Base-by-base conservation (phyloP, 2,888 invertebrate species). In the Liopterus haemorrhoidalis region DNA sequence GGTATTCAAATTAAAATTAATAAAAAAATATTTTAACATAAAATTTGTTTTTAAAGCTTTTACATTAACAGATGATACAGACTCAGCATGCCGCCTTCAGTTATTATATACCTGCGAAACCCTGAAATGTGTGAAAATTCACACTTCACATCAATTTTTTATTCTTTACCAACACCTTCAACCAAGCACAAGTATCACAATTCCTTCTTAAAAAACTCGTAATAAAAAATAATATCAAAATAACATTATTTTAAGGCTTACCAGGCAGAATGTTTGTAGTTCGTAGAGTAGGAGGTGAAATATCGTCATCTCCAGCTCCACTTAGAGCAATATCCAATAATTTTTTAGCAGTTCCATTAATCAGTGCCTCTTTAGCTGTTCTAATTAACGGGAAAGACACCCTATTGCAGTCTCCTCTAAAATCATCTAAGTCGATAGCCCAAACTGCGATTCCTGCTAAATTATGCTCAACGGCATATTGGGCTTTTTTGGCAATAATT, bases 391-490 rank as follows among this genome's bases (percentile, higher is more conserved):
- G 93, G 70, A 91, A 93, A 0, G 90, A 85, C 61, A 84, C 82
- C 16, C 79, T 84, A 53, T 85, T 85, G 62, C 93, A 93, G 21
- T 76, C 78, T n/a, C 93, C 93, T 35, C 92, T 78, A 73, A 93
- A 94, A 62, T 94, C 93, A 53, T 94, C 93, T 64, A 91, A 93
- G 69, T 93, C 93, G 55, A 94, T 85, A 0, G 92, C 87, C 89
- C 89, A 90, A 68, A 88, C 87, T 89, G 89, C 89, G 37, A 89
- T 88, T 60, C 93, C 93, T 56, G 92, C 93, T 16, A 93, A 74
- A 40, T 81, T 79, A 54, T 86, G 83, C 48, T 89, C 83, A 22
- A 82, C 85, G 1, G 89, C 92, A 61, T 90, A 93, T 57, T 82
- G 79, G 0, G 88, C 82, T 74, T 94, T 92, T 60, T 78, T 80